These are phyloP conservation scores for Stenodema calcarata DNA, from an alignment of 2,888 invertebrate genomes.

Conservation along the genomic window DNA sequence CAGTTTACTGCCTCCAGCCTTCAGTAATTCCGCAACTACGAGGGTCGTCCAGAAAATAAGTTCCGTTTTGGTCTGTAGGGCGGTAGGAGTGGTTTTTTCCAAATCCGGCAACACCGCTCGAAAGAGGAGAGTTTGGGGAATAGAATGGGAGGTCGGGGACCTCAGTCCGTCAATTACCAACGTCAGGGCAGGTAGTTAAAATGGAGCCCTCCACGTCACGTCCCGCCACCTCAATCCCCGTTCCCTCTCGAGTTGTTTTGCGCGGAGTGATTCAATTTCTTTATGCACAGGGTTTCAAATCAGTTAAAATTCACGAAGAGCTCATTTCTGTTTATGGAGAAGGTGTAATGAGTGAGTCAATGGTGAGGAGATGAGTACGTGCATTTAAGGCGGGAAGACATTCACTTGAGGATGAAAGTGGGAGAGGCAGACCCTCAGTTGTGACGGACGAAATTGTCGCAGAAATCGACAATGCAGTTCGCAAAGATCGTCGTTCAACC, in stretches of 20 bases:
- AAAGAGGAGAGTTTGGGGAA: too few species aligned
- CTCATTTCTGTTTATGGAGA: neutral
- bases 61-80: too few species aligned
- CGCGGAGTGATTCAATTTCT: slow-evolving; percentile 1
- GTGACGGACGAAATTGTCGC: slow-evolving; percentile 12
- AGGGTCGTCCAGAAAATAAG: too few species aligned
- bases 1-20: neutral
- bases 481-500: too few species aligned
- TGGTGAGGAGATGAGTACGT: neutral
- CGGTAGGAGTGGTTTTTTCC: neutral
- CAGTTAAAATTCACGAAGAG: neutral
- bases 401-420: too few species aligned
- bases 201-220: too few species aligned
- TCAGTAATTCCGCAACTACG: neutral
- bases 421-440: slow-evolving; percentile 10
- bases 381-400: neutral
- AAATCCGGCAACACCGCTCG: too few species aligned
- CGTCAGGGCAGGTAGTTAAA: neutral
- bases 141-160: neutral
- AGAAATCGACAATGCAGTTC: too few species aligned
- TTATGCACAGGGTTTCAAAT: neutral
- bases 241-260: too few species aligned
- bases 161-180: neutral
- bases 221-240: too few species aligned
- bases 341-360: too few species aligned